Conservation (phyloP, 2,113 vertebrate species). For the Oceanites oceanicus region DNA sequence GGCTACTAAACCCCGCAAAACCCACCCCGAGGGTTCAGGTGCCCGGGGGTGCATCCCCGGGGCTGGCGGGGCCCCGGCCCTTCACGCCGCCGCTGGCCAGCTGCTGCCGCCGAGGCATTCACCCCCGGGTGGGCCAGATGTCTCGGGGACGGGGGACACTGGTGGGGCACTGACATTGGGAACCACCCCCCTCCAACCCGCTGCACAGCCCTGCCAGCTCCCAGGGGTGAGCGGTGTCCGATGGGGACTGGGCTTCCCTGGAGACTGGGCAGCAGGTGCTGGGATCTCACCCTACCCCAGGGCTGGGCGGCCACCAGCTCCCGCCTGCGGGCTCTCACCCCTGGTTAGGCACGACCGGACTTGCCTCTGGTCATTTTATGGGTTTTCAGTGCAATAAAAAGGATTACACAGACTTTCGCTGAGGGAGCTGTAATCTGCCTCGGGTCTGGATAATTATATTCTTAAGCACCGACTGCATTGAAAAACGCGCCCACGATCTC, state of each 20-base stretch:
- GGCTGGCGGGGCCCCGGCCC: accelerated
- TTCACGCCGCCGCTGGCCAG: accelerated
- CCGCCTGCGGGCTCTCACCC: accelerated
- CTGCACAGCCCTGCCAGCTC: accelerated
- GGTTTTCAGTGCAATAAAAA: background rate
- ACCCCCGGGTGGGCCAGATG: accelerated
- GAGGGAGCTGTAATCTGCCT: background rate
- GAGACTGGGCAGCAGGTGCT: background rate
- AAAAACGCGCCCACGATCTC: accelerated
- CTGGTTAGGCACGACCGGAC: accelerated
- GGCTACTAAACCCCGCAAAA: background rate
- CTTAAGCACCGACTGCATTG: background rate
- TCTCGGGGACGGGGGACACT: accelerated
- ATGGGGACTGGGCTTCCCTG: accelerated
- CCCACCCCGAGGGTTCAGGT: no score
- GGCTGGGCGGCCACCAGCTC: background rate
- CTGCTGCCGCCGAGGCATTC: background rate
- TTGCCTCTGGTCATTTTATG: accelerated
- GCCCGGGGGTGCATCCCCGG: background rate
- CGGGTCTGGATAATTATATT: background rate
- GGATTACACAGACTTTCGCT: background rate
- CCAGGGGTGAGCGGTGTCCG: accelerated
- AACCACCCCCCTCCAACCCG: background rate
- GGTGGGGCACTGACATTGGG: background rate
- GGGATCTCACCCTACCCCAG: no score